Base-by-base conservation (phyloP, 2,888 invertebrate genomes). In the Philopedon plagiatum region DNA sequence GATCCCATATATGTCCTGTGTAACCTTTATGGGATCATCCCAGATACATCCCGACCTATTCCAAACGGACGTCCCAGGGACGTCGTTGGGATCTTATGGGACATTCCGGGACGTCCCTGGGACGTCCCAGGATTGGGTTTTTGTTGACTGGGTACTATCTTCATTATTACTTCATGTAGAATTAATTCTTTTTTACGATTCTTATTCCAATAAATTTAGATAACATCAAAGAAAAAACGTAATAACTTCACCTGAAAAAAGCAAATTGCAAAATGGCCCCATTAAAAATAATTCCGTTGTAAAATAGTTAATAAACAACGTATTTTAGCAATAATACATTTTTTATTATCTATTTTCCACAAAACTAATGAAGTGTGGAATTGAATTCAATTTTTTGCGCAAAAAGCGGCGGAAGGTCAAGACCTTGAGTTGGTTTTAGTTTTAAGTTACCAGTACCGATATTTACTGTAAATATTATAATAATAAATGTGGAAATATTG, bases 341-440 rank as follows among this genome's bases (percentile, higher is more conserved):
- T 60, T 60, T 61, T 61, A 61, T 46, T 61, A 61, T 61, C 46
- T 46, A 61, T 61, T 61, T 61, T 46, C 19, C 46, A 61, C 44
- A 32, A 32, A 61, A 44, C 46, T 46, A 63, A 57, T 69, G 62
- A 69, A 69, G 69, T 70, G 58, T 57, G 32, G 58, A 64, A 70
- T 70, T 57, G 15, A 49, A 26, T 56, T 49, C 44, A 32, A 63
- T 64, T 70, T 64, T 64, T 58, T 54, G 29, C 23, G 29, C 29
- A 54, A 54, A 54, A 54, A 54, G n/a, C 13, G 9, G 51, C 13
- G 15, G 51, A 29, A 54, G 51, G 51, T 29, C 23, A 9, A 23
- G 21, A 15, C 51, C 51, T 54, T 54, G 51, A 54, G 18, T 15
- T 54, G 2, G 18, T 54, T 54, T 49, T 15, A 29, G 18, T 1